Evolutionary conservation across 2,797 vertebrate species (phyloP).

Genomic region (Hippoglossus hippoglossus): DNA sequence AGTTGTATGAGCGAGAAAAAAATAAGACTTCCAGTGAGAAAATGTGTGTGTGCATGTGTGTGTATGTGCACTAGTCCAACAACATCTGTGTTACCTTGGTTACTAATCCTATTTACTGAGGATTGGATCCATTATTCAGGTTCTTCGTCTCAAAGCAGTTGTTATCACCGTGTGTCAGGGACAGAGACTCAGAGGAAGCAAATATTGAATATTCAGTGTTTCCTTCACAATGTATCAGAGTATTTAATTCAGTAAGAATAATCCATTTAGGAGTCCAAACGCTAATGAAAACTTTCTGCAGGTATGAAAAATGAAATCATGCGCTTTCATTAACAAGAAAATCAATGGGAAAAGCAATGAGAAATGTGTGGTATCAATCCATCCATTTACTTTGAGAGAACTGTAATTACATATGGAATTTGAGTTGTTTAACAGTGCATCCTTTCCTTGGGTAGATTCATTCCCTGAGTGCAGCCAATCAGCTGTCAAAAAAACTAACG

Average conservation of each 20-base stretch:
- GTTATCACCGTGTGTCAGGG: slow-evolving; percentile 78
- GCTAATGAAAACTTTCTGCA: slow-evolving; percentile 40
- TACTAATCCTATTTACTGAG: slow-evolving; percentile 83
- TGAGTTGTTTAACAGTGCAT: slow-evolving; percentile 34
- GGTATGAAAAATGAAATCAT: slow-evolving; percentile 17
- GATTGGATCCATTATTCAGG: slow-evolving; percentile 80
- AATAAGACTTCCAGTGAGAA: slow-evolving; percentile 28
- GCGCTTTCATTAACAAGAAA: neutral
- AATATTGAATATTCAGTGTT: slow-evolving; percentile 65
- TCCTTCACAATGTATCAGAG: slow-evolving; percentile 51
- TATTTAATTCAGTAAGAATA: slow-evolving; percentile 52
- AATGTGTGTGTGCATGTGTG: slow-evolving; percentile 20
- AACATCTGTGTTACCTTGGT: slow-evolving; percentile 78
- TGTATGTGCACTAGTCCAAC: slow-evolving; percentile 42
- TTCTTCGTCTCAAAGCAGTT: slow-evolving; percentile 75
- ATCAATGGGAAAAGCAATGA: slow-evolving; percentile 2
- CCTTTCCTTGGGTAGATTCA: slow-evolving; percentile 35
- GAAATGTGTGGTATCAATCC: too few species aligned
- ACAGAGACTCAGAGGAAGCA: slow-evolving; percentile 57
- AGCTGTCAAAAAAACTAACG: slow-evolving; percentile 39
- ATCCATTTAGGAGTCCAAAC: slow-evolving; percentile 48
- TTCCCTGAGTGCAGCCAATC: slow-evolving; percentile 21
- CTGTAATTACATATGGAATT: neutral
- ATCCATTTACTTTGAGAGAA: neutral
- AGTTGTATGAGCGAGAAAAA: slow-evolving; percentile 15